Evolutionary conservation across 2,888 invertebrate genomes (phyloP), one percentile per base, ranked within the genome.

Genomic region (Colletes collaris): DNA sequence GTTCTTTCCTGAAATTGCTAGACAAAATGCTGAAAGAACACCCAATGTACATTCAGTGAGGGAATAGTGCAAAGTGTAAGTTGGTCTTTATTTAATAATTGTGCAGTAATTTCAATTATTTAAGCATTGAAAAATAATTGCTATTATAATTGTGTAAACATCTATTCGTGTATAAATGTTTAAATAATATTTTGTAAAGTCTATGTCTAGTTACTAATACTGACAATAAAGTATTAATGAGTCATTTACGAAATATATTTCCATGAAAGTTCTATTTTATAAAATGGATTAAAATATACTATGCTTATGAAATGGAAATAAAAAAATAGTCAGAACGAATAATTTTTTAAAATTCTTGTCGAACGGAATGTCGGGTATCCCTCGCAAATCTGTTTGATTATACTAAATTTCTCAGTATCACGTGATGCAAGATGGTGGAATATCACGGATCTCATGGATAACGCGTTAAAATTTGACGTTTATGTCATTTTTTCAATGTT

Each of bases 1-100:
- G 92, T 99, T 98, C 93, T 99, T 99, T 94, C 99, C 99, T 19
- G 96, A 97, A 92, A 92, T 97, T 67, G 97, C 97, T 13, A 95
- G 97, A 89, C 97, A 97, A 93, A 98, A 97, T 94, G 87, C 85
- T 52, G 89, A 90, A 76, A 87, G 77, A 72, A 87, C 86, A 49
- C 88, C 86, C 11, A 82, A 62, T 52, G 11, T 58, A 46, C 59
- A 70, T 64, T 70, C 50, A 58, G 8, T 37, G 4, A 66, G 13
- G 35, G 55, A 76, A 67, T 65, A 70, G n/a, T 55, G 27, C 40
- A 65, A 75, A 89, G 49, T 74, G 60, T 73, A 66, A 79, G n/a
- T 70, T 56, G 1, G 8, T 60, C 13, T 76, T 62, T 49, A 60
- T 63, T 65, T 63, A 37, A 58, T 27, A 56, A 44, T 13, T 60